Percentiles rank a stretch among this genome's conserved stretches.
Conservation (phyloP, 2,113 vertebrate species). For the Corythoichthys intestinalis region DNA sequence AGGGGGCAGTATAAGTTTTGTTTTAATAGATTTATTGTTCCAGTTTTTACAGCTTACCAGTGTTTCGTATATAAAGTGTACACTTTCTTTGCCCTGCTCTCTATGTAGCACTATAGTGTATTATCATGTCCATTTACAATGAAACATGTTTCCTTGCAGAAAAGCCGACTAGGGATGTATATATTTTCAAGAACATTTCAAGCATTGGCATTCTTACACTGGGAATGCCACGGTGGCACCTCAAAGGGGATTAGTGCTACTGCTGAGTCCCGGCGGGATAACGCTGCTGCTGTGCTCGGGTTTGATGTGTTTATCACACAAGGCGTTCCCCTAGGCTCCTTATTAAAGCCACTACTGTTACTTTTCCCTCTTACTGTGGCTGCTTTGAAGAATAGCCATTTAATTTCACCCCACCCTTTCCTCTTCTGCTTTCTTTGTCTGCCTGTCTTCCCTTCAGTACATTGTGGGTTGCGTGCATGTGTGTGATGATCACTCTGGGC, state of each 20-base stretch:
- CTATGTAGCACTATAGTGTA: neutral
- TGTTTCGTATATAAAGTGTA: neutral
- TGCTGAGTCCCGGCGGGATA: constrained; percentile 44
- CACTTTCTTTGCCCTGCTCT: neutral
- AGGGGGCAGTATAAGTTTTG: too few species aligned
- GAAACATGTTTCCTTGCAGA: constrained; percentile 4
- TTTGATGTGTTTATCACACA: constrained; percentile 49
- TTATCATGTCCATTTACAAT: neutral
- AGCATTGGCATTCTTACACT: constrained; percentile 24
- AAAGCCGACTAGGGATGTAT: neutral
- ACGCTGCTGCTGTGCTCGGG: constrained; percentile 29
- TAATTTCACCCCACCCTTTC: neutral
- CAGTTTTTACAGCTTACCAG: neutral
- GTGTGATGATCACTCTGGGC: constrained; percentile 38
- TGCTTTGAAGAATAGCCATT: constrained; percentile 38
- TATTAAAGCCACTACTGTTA: constrained; percentile 34
- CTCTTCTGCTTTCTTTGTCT: neutral
- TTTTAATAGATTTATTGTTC: neutral
- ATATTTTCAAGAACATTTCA: constrained; percentile 8
- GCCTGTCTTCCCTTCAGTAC: constrained; percentile 13
- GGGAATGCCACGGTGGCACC: constrained; percentile 32
- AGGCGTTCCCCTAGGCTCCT: constrained; percentile 43
- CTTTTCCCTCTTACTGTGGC: constrained; percentile 34
- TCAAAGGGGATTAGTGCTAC: constrained; percentile 42
- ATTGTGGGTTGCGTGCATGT: constrained; percentile 17